Percentiles rank a stretch among this genome's conserved stretches.
Conservation (phyloP, 1,140 invertebrate species). For the Drosophila orena region DNA sequence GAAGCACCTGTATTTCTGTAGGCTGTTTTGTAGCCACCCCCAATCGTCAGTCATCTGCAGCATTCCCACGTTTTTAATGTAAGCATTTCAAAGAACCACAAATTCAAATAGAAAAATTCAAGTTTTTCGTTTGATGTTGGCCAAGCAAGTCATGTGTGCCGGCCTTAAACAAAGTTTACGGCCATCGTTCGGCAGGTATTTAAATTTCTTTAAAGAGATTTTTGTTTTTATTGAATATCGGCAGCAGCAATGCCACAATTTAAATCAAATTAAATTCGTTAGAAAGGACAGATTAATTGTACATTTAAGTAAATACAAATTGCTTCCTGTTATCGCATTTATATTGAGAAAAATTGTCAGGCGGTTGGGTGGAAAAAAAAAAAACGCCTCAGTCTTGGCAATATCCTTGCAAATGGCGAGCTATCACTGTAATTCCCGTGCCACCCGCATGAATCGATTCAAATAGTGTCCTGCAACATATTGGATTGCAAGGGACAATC, state of each 20-base stretch:
- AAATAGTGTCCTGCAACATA: conserved; percentile 47
- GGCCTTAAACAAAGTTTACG: conserved; percentile 11
- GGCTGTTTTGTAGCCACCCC: conserved; percentile 1
- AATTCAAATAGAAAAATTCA: conserved; percentile 31
- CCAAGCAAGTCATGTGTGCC: conserved; percentile 20
- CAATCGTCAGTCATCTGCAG: conserved; percentile 25
- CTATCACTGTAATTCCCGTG: conserved; percentile 25
- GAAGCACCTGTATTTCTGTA: conserved; percentile 13
- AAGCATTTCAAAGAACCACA: conserved; percentile 18
- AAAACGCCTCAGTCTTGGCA: not conserved
- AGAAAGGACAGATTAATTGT: too few species aligned
- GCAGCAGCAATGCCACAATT: not conserved
- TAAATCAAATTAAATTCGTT: not conserved
- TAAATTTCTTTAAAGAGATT: conserved; percentile 7
- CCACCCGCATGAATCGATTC: conserved; percentile 43
- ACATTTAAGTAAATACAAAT: not conserved
- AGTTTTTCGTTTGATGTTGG: conserved; percentile 49
- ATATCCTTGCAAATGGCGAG: conserved; percentile 36
- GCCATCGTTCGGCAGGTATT: not conserved
- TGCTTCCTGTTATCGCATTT: not conserved
- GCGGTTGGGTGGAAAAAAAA: not conserved
- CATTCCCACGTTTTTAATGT: conserved; percentile 41
- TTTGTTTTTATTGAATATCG: not conserved
- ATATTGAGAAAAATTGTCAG: conserved; percentile 26
- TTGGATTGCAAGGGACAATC: conserved; percentile 53